Conservation (phyloP, 2,113 vertebrate genomes). For the Oostethus manadensis region DNA sequence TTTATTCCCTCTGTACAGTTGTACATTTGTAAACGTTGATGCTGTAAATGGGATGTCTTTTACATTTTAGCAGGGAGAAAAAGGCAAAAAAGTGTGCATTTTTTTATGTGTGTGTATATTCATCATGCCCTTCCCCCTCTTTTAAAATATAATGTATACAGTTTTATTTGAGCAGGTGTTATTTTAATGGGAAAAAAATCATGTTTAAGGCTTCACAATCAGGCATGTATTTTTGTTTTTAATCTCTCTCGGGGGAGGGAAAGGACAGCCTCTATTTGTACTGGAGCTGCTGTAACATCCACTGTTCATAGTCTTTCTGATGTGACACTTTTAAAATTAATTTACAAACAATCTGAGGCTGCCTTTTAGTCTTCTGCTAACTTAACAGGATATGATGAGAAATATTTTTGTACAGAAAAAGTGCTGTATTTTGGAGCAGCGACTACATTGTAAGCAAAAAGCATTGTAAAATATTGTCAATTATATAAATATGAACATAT, state of each 20-base stretch:
- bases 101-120: slow-evolving; percentile 96
- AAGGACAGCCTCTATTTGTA: slow-evolving; percentile 88
- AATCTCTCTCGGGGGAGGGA: slow-evolving; percentile 78
- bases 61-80: slow-evolving; percentile 80
- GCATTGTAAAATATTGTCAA: slow-evolving; percentile 97
- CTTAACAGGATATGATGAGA: slow-evolving; percentile 87
- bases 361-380: slow-evolving; percentile 80
- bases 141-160: slow-evolving; percentile 97
- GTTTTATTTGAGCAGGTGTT: slow-evolving; percentile 95
- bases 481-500: slow-evolving; percentile 97
- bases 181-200: slow-evolving; percentile 77
- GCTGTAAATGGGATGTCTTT: slow-evolving; percentile 99
- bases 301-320: slow-evolving; percentile 83
- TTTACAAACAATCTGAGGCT: slow-evolving; percentile 69
- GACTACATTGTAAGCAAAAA: slow-evolving; percentile 89
- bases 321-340: slow-evolving; percentile 73
- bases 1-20: slow-evolving; percentile 97
- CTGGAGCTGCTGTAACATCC: slow-evolving; percentile 81
- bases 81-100: slow-evolving; percentile 81
- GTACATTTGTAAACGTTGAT: slow-evolving; percentile 99
- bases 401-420: slow-evolving; percentile 97
- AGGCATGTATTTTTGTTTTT: slow-evolving; percentile 89
- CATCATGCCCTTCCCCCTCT: slow-evolving; percentile 80
- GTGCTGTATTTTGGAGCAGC: slow-evolving; percentile 98
- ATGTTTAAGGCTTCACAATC: slow-evolving; percentile 89